These are phyloP conservation scores for Coleophora flavipennella DNA, from an alignment of 2,888 invertebrate genomes.

Conservation along the genomic window DNA sequence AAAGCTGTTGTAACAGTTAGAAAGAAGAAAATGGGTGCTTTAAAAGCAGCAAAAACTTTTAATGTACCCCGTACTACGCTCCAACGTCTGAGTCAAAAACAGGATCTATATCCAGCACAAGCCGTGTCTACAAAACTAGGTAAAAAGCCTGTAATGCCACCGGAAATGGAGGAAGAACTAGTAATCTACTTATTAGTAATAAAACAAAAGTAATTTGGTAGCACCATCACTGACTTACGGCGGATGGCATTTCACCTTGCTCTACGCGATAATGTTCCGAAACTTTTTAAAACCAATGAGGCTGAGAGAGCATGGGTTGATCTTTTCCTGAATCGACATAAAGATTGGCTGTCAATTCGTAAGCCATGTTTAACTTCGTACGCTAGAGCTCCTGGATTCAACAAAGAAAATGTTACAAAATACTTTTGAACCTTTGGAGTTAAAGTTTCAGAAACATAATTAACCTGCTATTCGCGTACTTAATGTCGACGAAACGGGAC, in stretches of 20 bases:
- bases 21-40: conserved; percentile 10
- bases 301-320: conserved; percentile 15
- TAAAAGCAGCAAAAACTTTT: conserved; percentile 8
- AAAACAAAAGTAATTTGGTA: conserved; percentile 10
- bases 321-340: conserved; percentile 11
- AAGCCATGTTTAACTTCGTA: conserved; percentile 13
- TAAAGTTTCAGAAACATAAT: conserved; percentile 1
- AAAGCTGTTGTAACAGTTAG: conserved; percentile 8
- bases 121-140: conserved; percentile 5
- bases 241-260: conserved; percentile 12
- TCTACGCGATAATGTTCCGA: conserved; percentile 7
- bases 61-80: conserved; percentile 11
- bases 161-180: conserved; percentile 6
- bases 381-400: conserved; percentile 13
- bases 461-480: conserved; percentile 6
- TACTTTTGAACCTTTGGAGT: conserved; percentile 11
- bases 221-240: conserved; percentile 7
- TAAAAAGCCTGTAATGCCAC: conserved; percentile 6
- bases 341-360: conserved; percentile 10
- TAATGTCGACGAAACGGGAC: conserved; percentile 34
- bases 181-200: conserved; percentile 8
- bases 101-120: neutral
- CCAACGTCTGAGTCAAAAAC: conserved; percentile 2
- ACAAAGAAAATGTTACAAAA: conserved; percentile 14
- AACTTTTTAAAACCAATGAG: conserved; percentile 7